Percentiles rank a stretch among this genome's conserved stretches.
Evolutionary conservation across 1,140 invertebrate genomes (phyloP).

Genomic region (Halyomorpha halys): DNA sequence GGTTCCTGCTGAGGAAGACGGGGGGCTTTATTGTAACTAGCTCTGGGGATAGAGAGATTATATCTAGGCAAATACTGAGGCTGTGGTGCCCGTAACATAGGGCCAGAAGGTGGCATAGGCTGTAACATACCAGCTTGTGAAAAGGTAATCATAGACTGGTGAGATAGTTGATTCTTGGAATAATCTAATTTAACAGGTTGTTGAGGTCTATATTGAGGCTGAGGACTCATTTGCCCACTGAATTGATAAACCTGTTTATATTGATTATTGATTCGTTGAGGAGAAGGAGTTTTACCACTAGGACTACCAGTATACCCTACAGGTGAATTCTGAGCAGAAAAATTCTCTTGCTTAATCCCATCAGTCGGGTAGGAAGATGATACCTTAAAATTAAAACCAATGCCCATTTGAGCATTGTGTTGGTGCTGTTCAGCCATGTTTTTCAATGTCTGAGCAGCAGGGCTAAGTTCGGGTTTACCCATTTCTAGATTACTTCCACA

Average conservation of each 20-base stretch:
- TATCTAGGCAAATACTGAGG: conserved; percentile 30
- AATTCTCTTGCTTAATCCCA: conserved; percentile 39
- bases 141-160: conserved; percentile 9
- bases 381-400: conserved; percentile 36
- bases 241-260: conserved; percentile 8
- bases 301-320: conserved; percentile 26
- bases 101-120: conserved; percentile 35
- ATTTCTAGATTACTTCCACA: conserved; percentile 14
- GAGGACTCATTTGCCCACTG: conserved; percentile 7
- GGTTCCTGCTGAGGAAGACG: conserved; percentile 5
- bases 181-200: conserved; percentile 11
- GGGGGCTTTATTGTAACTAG: conserved; percentile 1
- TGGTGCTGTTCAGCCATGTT: conserved; percentile 95
- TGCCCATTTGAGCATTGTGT: conserved; percentile 60
- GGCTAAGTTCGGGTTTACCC: conserved; percentile 51
- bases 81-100: conserved; percentile 50
- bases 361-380: conserved; percentile 37
- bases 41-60: conserved; percentile 22
- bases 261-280: background rate
- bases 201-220: conserved; percentile 8
- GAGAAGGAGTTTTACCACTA: conserved; percentile 11
- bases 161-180: conserved; percentile 5
- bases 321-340: conserved; percentile 29
- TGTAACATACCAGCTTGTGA: conserved; percentile 31
- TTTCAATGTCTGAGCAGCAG: conserved; percentile 85